These are phyloP conservation scores for Panopea generosa DNA, from an alignment of 2,888 invertebrate genomes.

Conservation along the genomic window DNA sequence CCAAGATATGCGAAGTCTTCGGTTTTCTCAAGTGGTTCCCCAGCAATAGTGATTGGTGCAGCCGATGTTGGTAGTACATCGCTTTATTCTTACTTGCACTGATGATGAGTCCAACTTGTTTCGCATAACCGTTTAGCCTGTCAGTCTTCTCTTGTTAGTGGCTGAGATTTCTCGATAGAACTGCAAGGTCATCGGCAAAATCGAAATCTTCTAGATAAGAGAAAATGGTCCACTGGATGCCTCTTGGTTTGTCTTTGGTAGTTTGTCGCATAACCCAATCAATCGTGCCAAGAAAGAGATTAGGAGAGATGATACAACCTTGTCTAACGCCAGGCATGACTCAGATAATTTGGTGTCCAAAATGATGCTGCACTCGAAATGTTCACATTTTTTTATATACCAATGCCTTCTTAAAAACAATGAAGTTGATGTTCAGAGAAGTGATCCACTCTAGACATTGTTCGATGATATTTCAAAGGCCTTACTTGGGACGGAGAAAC, in stretches of 20 bases:
- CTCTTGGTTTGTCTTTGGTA: no score
- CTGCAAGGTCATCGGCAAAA: conserved; percentile 8
- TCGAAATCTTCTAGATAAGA: not conserved
- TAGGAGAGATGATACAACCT: conserved; percentile 10
- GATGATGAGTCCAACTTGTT: no score
- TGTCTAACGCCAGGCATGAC: not conserved
- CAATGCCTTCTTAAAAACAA: not conserved
- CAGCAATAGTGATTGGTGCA: not conserved
- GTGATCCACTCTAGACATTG: not conserved
- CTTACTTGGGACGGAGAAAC: no score
- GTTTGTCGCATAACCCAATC: not conserved
- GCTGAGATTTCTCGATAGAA: not conserved
- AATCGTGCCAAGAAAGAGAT: not conserved
- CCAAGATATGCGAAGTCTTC: conserved; percentile 14
- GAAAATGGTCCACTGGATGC: not conserved
- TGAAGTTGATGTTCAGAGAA: not conserved
- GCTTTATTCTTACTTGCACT: no score
- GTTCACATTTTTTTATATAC: no score
- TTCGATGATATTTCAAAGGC: no score
- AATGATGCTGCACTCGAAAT: no score
- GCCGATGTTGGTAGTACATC: not conserved
- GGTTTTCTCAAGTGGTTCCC: not conserved
- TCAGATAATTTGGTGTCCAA: no score
- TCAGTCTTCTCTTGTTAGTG: conserved; percentile 1
- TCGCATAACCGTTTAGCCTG: no score